phyloP scores from a whole-genome alignment of 2,888 invertebrate genomes.

The Xanthia togata region DNA sequence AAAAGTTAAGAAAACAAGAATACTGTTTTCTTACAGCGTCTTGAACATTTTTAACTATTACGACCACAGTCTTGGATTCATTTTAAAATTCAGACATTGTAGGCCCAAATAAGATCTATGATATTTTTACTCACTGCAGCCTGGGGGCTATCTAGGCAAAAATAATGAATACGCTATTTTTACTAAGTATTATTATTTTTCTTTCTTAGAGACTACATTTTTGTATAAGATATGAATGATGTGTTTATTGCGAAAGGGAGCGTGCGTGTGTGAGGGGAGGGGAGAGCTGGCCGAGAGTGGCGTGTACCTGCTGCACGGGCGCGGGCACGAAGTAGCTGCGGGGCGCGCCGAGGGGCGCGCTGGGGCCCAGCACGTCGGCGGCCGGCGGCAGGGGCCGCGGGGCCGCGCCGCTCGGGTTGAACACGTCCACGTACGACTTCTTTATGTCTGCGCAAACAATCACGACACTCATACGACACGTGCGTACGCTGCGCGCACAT shows the following conservation, averaged over 20 bases:
- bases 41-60: neutral
- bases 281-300: neutral
- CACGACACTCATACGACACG: neutral
- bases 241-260: neutral
- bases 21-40: neutral
- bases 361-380: constrained; percentile 79
- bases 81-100: neutral
- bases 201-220: neutral
- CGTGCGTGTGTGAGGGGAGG: no score
- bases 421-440: constrained; percentile 97
- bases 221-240: no score
- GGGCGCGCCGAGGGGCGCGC: constrained; percentile 80
- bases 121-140: neutral
- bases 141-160: no score
- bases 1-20: neutral
- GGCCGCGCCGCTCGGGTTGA: constrained; percentile 93
- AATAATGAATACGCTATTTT: neutral
- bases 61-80: neutral
- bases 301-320: constrained; percentile 53
- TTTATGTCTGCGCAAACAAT: constrained; percentile 91
- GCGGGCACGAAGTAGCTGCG: constrained; percentile 73
- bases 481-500: neutral
- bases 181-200: no score
- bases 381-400: constrained; percentile 81
- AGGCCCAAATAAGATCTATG: neutral